Base-by-base conservation (phyloP, 2,113 vertebrate species). In the Ceyx margarethae region DNA sequence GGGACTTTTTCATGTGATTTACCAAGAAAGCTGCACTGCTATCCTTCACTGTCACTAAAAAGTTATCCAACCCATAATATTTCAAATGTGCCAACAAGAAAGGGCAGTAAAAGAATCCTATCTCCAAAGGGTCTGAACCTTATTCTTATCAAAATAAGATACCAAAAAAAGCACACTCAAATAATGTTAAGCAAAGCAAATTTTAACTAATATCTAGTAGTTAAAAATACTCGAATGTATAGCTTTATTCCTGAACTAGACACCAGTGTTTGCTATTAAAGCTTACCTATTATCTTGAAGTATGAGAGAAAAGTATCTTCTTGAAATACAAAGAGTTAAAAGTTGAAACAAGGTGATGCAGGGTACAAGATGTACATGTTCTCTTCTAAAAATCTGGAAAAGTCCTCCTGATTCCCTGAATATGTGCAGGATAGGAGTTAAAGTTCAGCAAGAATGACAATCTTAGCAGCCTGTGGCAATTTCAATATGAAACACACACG, bases 281-380 rank as follows among this genome's bases (percentile, higher is more conserved):
- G 60, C 2, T 19, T 18, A 5, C 13, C 5, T 71, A n/a, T 53
- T 61, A 43, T 26, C 12, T n/a, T 33, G n/a, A 53, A 86, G n/a
- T 26, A 67, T 1, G 5, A 57, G 10, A 28, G 25, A 6, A 71
- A 85, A 80, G 51, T 28, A 51, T 2, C 23, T 67, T 53, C 35
- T 16, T 45, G 31, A 77, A 69, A 88, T 50, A 50, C 22, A 50
- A 22, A 48, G 48, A 50, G 48, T 23, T 50, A 50, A 25, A 50
- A 50, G 48, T 50, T 50, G 48, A 50, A 50, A 50, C 48, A 50
- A 50, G 48, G 48, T 23, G 48, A 13, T 50, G 22, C 23, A 50
- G 48, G 22, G 48, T 50, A 23, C 8, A 65, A 45, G 33, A 42
- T 9, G 4, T 17, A 58, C 1, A 4, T 0, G 0, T 17, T 14